Percentiles rank a stretch among this genome's conserved stretches.
Evolutionary conservation across 2,888 invertebrate genomes (phyloP).

Genomic region (Mythimna loreyi): DNA sequence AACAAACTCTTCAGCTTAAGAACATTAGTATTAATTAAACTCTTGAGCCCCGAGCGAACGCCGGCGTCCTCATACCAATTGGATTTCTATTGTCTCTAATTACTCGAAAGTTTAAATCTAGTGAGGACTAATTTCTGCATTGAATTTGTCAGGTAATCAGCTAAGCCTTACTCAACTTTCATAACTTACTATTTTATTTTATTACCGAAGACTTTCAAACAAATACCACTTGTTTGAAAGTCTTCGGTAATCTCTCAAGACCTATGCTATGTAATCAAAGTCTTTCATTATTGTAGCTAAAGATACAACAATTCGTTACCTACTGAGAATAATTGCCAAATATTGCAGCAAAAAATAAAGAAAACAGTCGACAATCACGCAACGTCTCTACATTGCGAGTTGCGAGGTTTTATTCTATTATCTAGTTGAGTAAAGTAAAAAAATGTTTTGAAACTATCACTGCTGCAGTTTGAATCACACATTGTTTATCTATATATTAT

Average conservation of each 20-base stretch:
- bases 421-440: constrained; percentile 26
- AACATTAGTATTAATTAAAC: background rate
- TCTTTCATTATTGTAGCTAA: constrained; percentile 5
- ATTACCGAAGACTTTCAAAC: constrained; percentile 3
- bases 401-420: constrained; percentile 38
- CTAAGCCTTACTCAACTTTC: constrained; percentile 31
- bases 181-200: too few species aligned
- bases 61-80: too few species aligned
- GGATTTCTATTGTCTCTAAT: too few species aligned
- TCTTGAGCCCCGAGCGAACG: too few species aligned
- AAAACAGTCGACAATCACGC: constrained; percentile 37
- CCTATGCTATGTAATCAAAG: background rate
- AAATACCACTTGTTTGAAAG: too few species aligned
- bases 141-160: constrained; percentile 15
- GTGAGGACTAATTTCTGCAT: constrained; percentile 24
- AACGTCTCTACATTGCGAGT: constrained; percentile 35
- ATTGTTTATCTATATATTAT: background rate
- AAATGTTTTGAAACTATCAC: constrained; percentile 27
- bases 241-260: too few species aligned
- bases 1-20: too few species aligned
- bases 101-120: too few species aligned
- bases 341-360: constrained; percentile 28
- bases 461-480: background rate
- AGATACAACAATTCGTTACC: constrained; percentile 7
- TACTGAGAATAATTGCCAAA: constrained; percentile 35